Evolutionary conservation across 30 jellyfish, hydroid and myxozoan genomes (phyloP), one percentile per base, ranked within the genome.

Genomic region (Haliclystus octoradiatus): DNA sequence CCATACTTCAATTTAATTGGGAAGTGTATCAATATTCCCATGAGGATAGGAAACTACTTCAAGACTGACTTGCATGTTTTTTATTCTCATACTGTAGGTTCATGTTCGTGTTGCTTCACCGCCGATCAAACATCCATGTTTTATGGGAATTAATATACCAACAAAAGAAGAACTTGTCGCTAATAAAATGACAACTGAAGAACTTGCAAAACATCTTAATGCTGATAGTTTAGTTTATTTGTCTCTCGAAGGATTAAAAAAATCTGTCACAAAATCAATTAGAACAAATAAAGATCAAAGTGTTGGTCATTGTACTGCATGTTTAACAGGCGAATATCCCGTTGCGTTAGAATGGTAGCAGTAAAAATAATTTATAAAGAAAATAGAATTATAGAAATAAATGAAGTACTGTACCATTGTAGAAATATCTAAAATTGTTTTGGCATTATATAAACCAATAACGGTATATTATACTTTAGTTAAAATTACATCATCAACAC

Each of bases 111-210:
- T 84, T 33, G 95, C 95, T 26, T 84, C 95, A 22, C 95, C 95
- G 1, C 95, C 95, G 33, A 72, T 84, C 62, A 84, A 84, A 57
- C 83, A 76, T 64, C 95, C 95, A 13, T 84, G 95, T 60, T 84
- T 84, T 68, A 84, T 84, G 95, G 95, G 95, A 3, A 78, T 84
- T 35, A 84, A 84, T 63, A 84, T 84, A 12, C 95, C 95, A 50
- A 84, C 95, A 0, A 71, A 62, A 24, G 79, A 68, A 31, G 95
- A 84, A 72, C 66, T 84, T 9, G 76, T 84, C 62, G 95, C 95
- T 30, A 84, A 84, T 60, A 76, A 49, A 28, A 68, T 75, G 86
- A 62, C 65, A 50, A 40, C 84, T 0, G 68, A 53, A 13, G 88
- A 84, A 63, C 79, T 84, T 50, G 95, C 95, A 67, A 74, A 34